phyloP scores from a whole-genome alignment of 2,797 vertebrate genomes.

The Novumbra hubbsi region DNA sequence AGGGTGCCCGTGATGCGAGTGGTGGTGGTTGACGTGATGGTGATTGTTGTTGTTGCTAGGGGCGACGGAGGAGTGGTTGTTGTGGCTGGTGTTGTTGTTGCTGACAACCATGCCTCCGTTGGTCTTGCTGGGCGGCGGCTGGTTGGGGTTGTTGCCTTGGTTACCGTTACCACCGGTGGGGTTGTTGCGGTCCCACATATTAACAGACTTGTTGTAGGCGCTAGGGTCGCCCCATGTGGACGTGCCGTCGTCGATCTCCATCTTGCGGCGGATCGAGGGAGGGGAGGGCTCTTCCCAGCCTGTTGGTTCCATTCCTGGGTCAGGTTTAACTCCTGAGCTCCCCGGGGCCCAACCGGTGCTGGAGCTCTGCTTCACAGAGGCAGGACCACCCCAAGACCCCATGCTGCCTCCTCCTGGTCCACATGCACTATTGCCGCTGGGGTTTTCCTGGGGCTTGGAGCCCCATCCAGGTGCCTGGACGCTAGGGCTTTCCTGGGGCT shows the following conservation, averaged over 20 bases:
- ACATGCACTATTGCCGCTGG: slow-evolving; percentile 67
- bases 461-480: slow-evolving; percentile 79
- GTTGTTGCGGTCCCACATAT: slow-evolving; percentile 96
- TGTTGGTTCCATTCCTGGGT: slow-evolving; percentile 70
- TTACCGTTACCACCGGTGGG: slow-evolving; percentile 73
- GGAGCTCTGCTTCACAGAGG: slow-evolving; percentile 76
- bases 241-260: slow-evolving; percentile 97
- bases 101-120: slow-evolving; percentile 61
- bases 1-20: slow-evolving; percentile 67
- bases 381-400: slow-evolving; percentile 82
- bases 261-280: slow-evolving; percentile 92
- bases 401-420: slow-evolving; percentile 52
- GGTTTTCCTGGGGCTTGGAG: slow-evolving; percentile 84
- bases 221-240: slow-evolving; percentile 96
- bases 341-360: slow-evolving; percentile 73
- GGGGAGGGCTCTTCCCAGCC: slow-evolving; percentile 98
- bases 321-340: slow-evolving; percentile 59
- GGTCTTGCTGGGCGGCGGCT: slow-evolving; percentile 63
- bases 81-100: slow-evolving; percentile 68
- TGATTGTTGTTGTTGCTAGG: slow-evolving; percentile 74
- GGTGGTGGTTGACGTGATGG: slow-evolving; percentile 67
- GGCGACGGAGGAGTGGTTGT: slow-evolving; percentile 72
- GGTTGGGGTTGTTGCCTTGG: slow-evolving; percentile 64
- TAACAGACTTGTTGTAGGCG: slow-evolving; percentile 91
- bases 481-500: slow-evolving; percentile 80